phyloP scores from a whole-genome alignment of 2,888 invertebrate genomes.

The Dryadula phaetusa region DNA sequence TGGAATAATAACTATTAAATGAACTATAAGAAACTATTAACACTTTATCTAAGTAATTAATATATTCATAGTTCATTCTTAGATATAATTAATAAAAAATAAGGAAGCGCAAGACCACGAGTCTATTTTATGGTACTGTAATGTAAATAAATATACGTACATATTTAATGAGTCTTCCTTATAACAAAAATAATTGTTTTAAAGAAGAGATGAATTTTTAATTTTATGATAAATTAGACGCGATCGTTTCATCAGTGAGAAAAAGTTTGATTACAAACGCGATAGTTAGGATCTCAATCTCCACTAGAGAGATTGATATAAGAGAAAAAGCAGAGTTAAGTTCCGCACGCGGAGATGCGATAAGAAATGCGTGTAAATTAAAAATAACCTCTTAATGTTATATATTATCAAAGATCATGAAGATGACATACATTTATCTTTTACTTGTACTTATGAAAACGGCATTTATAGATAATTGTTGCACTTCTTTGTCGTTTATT shows the following conservation, averaged over 20 bases:
- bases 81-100: neutral
- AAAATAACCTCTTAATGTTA: too few species aligned
- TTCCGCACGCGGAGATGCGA: too few species aligned
- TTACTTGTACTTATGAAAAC: neutral
- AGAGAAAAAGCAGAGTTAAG: too few species aligned
- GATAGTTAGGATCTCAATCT: neutral
- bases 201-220: too few species aligned
- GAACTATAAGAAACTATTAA: slow-evolving; percentile 2
- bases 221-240: neutral
- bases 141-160: too few species aligned
- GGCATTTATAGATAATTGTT: neutral
- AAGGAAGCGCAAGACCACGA: neutral
- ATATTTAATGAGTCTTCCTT: too few species aligned
- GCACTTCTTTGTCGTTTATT: neutral
- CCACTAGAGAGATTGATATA: neutral
- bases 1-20: neutral
- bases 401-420: too few species aligned
- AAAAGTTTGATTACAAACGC: too few species aligned
- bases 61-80: neutral
- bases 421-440: neutral
- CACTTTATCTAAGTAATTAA: neutral
- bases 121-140: neutral
- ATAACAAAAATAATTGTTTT: too few species aligned
- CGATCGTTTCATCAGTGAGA: neutral
- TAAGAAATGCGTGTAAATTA: too few species aligned